Conservation (phyloP, 2,888 invertebrate species). For the Ligdia adustata region DNA sequence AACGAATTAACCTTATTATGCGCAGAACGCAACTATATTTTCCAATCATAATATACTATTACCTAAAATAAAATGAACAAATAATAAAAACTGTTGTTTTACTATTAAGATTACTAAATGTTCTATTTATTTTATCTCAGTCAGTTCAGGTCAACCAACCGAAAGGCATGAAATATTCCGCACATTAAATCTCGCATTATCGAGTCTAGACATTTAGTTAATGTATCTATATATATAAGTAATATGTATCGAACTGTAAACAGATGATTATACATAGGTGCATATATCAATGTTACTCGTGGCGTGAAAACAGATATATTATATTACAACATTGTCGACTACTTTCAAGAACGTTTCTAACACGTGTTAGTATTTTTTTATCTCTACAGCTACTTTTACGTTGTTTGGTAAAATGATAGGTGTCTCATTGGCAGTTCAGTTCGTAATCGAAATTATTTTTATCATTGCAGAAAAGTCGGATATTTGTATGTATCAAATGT, state of each 20-base stretch:
- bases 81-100: too few species aligned
- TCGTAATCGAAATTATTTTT: too few species aligned
- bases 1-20: too few species aligned
- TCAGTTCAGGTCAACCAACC: background rate
- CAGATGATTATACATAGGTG: constrained; percentile 2
- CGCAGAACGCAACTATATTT: too few species aligned
- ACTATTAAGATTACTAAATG: too few species aligned
- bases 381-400: constrained; percentile 26
- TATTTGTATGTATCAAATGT: too few species aligned
- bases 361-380: constrained; percentile 51
- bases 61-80: too few species aligned
- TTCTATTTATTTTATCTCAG: too few species aligned
- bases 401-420: constrained; percentile 4
- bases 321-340: constrained; percentile 45
- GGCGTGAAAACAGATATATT: constrained; percentile 40
- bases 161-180: constrained; percentile 1
- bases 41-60: too few species aligned
- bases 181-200: constrained; percentile 5
- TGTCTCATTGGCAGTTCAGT: too few species aligned
- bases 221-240: background rate
- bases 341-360: constrained; percentile 29
- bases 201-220: constrained; percentile 16
- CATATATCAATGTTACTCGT: constrained; percentile 27
- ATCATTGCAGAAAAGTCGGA: too few species aligned
- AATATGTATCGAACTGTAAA: constrained; percentile 17